A percentile compares a stretch with the other conserved stretches of the same genome.
phyloP scores from a whole-genome alignment of 2,888 invertebrate genomes.

The Agrotis exclamationis region DNA sequence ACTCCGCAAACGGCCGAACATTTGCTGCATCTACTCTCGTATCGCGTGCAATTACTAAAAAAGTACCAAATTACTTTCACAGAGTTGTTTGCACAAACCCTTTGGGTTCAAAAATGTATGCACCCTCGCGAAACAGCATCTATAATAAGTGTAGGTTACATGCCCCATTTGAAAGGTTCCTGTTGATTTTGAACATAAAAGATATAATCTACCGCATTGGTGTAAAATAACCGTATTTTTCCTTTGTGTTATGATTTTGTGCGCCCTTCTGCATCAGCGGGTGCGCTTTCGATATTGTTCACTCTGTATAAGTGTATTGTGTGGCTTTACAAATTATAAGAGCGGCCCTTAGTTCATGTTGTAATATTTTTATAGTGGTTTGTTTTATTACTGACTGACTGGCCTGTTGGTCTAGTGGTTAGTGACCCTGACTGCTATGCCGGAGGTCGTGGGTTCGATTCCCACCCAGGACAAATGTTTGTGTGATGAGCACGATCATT shows the following conservation, averaged over 20 bases:
- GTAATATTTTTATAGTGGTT: constrained; percentile 45
- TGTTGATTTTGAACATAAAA: constrained; percentile 90
- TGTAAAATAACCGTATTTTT: constrained; percentile 90
- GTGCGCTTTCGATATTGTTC: constrained; percentile 79
- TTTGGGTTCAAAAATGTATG: constrained; percentile 87
- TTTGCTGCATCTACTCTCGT: constrained; percentile 62
- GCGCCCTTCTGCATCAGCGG: constrained; percentile 81
- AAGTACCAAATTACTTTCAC: constrained; percentile 70
- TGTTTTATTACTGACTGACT: too few species aligned
- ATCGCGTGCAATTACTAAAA: constrained; percentile 79
- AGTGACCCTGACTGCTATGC: too few species aligned
- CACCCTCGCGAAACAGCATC: constrained; percentile 86
- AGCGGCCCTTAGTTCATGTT: constrained; percentile 56
- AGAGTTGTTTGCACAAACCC: constrained; percentile 86
- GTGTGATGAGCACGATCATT: too few species aligned
- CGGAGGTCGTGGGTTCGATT: too few species aligned
- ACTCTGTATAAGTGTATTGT: constrained; percentile 71
- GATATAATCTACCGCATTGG: constrained; percentile 91
- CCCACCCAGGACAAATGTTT: too few species aligned
- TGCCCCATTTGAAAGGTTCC: constrained; percentile 91
- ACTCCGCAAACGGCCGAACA: constrained; percentile 67
- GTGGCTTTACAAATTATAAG: constrained; percentile 73
- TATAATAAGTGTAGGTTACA: constrained; percentile 91
- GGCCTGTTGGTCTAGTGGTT: too few species aligned
- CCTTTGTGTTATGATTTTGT: constrained; percentile 87